Percentiles rank a stretch among this genome's conserved stretches.
Conservation (phyloP, 2,888 invertebrate species). For the Hyalella azteca region DNA sequence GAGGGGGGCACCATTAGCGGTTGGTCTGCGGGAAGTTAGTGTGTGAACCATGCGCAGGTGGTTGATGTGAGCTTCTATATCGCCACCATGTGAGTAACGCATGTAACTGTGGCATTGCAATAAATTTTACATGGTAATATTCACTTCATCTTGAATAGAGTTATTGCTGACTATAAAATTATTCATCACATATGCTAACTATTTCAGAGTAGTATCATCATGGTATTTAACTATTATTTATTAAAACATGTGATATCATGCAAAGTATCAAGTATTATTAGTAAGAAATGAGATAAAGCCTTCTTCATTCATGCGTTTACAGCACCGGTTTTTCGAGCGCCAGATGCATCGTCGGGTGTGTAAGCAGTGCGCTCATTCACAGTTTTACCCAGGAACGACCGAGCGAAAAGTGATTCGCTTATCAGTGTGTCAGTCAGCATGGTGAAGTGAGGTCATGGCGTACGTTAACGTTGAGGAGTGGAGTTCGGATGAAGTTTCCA, state of each 20-base stretch:
- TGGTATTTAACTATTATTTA: too few relatives aligned
- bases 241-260: too few relatives aligned
- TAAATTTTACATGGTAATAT: too few relatives aligned
- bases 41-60: slow-evolving; percentile 26
- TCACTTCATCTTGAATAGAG: too few relatives aligned
- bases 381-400: background rate
- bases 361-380: background rate
- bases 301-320: background rate
- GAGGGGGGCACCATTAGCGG: slow-evolving; percentile 25
- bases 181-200: too few relatives aligned
- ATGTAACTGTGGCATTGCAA: too few relatives aligned
- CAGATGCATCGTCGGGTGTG: background rate
- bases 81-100: too few relatives aligned
- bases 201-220: too few relatives aligned
- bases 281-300: too few relatives aligned
- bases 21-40: slow-evolving; percentile 24
- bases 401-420: background rate
- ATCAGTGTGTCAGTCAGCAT: slow-evolving; percentile 22
- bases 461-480: slow-evolving; percentile 87
- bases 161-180: too few relatives aligned
- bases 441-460: slow-evolving; percentile 69
- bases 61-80: background rate
- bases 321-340: background rate
- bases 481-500: slow-evolving; percentile 87
- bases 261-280: too few relatives aligned